Evolutionary conservation across 2,888 invertebrate species (phyloP), one percentile per base, ranked within the genome.

Genomic region (Tetropium fuscum): DNA sequence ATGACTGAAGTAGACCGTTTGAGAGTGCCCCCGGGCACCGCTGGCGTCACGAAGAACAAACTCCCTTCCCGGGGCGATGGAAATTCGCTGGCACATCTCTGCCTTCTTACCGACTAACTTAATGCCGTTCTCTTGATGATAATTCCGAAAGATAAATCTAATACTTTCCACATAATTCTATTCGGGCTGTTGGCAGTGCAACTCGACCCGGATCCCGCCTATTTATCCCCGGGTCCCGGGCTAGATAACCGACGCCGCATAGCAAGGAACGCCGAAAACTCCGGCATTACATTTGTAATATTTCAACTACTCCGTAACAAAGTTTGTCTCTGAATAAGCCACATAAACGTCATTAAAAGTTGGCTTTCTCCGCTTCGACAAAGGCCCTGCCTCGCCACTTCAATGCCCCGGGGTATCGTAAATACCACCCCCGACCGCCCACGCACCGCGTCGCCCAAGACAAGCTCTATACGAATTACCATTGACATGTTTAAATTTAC

Each of bases 311-410:
- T 66, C 55, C 43, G 59, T 64, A 66, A 67, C 71, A 72, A 72
- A 71, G 68, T 72, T 72, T 68, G 63, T 55, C 65, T 64, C 66
- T 60, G 68, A 68, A 64, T 66, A 69, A 70, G 68, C 69, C 73
- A 67, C 71, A 71, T 70, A 70, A 71, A 72, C 62, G 71, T 69
- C 70, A 72, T 70, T 70, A 69, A 70, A 71, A 72, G 70, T 72
- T 71, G 70, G 60, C 54, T 55, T 63, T 67, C 63, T 68, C 64
- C 62, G 64, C 68, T 64, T 32, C 63, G 60, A 67, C 67, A 57
- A 63, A 60, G 62, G 53, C 59, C 40, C 20, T 48, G 53, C 53
- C 55, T 54, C 62, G 56, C 63, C 61, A 64, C 72, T 71, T 68
- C 71, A 70, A 73, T 72, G 70, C 73, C 66, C 71, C 43, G 53